Conservation (phyloP, 2,888 invertebrate species). For the Drosophila recens region DNA sequence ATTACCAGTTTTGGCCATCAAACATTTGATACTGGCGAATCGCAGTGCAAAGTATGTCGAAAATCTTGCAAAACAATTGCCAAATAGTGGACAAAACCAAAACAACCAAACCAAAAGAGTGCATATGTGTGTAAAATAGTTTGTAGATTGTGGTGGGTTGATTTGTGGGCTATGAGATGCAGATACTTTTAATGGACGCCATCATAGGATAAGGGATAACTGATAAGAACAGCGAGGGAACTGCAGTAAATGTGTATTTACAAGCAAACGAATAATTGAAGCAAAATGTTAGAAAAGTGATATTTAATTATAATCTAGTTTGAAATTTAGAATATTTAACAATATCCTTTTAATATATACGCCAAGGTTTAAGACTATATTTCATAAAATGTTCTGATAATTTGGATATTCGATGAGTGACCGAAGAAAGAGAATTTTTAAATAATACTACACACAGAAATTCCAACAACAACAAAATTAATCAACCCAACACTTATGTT, state of each 20-base stretch:
- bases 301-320: not conserved
- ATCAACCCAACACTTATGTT: too few species aligned
- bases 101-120: conserved; percentile 21
- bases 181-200: conserved; percentile 28
- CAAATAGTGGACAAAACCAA: conserved; percentile 46
- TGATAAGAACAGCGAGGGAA: conserved; percentile 7
- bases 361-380: too few species aligned
- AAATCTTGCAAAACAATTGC: conserved; percentile 56
- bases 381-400: too few species aligned
- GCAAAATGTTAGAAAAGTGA: not conserved
- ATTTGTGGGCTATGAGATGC: conserved; percentile 32
- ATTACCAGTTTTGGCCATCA: conserved; percentile 48
- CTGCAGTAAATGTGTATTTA: not conserved
- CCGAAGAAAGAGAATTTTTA: not conserved
- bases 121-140: conserved; percentile 25
- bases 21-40: conserved; percentile 31
- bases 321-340: not conserved
- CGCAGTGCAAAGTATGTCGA: conserved; percentile 21
- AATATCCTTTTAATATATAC: too few species aligned
- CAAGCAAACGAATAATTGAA: not conserved
- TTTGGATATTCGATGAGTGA: not conserved
- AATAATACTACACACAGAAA: too few species aligned
- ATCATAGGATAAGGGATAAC: conserved; percentile 12
- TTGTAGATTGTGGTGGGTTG: conserved; percentile 33
- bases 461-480: too few species aligned